A percentile compares a stretch with the other conserved stretches of the same genome.
phyloP scores from a whole-genome alignment of 2,888 invertebrate species.

The Xylophagus ater region DNA sequence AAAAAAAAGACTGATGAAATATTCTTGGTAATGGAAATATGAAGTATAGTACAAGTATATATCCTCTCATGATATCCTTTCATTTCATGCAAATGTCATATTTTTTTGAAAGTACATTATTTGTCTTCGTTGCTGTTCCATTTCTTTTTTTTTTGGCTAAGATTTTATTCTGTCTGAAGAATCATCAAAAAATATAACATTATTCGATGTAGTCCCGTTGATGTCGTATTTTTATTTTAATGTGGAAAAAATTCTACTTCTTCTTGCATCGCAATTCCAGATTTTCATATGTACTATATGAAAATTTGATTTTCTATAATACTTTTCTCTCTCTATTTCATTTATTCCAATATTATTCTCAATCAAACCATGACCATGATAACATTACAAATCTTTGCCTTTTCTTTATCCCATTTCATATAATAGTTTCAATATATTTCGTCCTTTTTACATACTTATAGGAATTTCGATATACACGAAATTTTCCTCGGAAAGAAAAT shows the following conservation, averaged over 20 bases:
- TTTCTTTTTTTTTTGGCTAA: conserved; percentile 9
- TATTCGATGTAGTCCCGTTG: conserved; percentile 15
- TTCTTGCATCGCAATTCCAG: no score
- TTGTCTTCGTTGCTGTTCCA: neutral
- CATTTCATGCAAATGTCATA: conserved; percentile 18
- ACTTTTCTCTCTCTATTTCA: conserved; percentile 9
- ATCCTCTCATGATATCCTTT: conserved; percentile 14
- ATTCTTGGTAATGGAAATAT: no score
- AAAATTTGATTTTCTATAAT: no score
- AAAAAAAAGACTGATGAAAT: no score
- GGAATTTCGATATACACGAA: neutral
- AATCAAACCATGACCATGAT: no score
- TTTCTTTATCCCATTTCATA: no score
- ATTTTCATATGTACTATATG: no score
- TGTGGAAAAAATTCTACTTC: no score
- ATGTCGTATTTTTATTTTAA: conserved; percentile 16
- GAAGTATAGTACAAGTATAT: no score
- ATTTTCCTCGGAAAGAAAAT: conserved; percentile 8
- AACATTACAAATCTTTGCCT: no score
- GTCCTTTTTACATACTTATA: no score
- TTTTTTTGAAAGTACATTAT: conserved; percentile 6
- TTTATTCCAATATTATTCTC: conserved; percentile 5
- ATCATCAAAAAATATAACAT: conserved; percentile 13
- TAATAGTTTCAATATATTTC: no score
- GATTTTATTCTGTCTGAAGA: conserved; percentile 3